Evolutionary conservation across 2,113 vertebrate species (phyloP).

Genomic region (Hoplias malabaricus): DNA sequence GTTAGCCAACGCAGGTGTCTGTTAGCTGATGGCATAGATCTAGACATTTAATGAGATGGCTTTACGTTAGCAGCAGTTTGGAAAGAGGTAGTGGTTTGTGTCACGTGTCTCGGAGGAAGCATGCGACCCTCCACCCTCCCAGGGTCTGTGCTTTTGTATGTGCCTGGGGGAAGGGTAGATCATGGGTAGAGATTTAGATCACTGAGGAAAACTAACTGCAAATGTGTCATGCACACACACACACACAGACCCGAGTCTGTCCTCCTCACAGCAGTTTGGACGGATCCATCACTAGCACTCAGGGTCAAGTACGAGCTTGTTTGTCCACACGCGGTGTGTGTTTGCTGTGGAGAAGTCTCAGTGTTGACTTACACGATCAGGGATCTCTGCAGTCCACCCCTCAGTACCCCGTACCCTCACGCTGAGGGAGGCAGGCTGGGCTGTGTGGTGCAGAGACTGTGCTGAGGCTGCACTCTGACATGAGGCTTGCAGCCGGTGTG

Average conservation of each 20-base stretch:
- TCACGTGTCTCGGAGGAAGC: too few relatives aligned
- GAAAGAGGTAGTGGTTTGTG: too few relatives aligned
- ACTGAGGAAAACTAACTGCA: too few relatives aligned
- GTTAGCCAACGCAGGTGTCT: too few relatives aligned
- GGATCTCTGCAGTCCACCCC: slow-evolving; percentile 26
- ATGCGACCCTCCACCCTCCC: too few relatives aligned
- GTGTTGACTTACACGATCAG: slow-evolving; percentile 62
- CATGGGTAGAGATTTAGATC: too few relatives aligned
- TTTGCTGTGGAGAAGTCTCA: slow-evolving; percentile 55
- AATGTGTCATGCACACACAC: too few relatives aligned
- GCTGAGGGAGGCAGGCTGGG: background rate
- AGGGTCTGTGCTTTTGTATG: too few relatives aligned
- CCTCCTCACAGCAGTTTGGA: background rate
- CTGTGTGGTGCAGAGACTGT: background rate
- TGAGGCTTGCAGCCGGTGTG: background rate
- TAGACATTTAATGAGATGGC: too few relatives aligned
- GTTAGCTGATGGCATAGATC: too few relatives aligned
- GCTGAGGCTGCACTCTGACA: background rate
- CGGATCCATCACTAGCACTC: slow-evolving; percentile 35
- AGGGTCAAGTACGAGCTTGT: slow-evolving; percentile 49
- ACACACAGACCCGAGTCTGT: slow-evolving; percentile 9
- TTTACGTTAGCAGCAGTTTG: too few relatives aligned
- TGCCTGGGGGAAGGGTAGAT: too few relatives aligned
- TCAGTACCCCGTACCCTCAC: slow-evolving; percentile 20
- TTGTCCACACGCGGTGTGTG: slow-evolving; percentile 48